Evolutionary conservation across 2,888 invertebrate species (phyloP).

Genomic region (Helobdella robusta): DNA sequence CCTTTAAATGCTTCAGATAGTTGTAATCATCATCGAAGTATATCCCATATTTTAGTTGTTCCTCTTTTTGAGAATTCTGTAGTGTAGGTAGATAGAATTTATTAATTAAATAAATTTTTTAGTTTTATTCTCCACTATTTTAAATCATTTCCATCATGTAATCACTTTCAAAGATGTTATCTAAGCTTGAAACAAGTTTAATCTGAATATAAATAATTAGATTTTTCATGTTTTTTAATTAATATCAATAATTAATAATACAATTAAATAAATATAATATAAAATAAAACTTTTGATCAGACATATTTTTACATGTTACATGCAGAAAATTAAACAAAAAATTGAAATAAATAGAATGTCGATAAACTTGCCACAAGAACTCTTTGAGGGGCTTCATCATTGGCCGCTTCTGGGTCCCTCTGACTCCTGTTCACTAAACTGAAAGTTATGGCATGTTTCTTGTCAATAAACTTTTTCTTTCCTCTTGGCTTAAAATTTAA

Average conservation of each 20-base stretch:
- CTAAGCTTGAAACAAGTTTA: too few relatives aligned
- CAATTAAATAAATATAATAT: too few relatives aligned
- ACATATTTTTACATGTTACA: too few relatives aligned
- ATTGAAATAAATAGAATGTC: background rate
- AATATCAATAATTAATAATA: too few relatives aligned
- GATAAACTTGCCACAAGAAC: conserved; percentile 56
- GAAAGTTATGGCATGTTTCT: conserved; percentile 80
- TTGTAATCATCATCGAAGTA: conserved; percentile 90
- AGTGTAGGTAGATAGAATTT: too few relatives aligned
- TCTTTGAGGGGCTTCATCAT: conserved; percentile 76
- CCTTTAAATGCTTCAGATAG: conserved; percentile 76
- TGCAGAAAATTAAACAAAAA: background rate
- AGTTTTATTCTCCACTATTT: too few relatives aligned
- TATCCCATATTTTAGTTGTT: conserved; percentile 74
- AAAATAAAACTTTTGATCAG: too few relatives aligned
- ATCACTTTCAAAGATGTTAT: too few relatives aligned
- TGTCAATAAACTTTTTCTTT: conserved; percentile 76
- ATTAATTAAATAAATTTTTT: too few relatives aligned
- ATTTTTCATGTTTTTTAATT: too few relatives aligned
- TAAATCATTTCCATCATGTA: too few relatives aligned
- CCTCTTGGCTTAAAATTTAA: conserved; percentile 46
- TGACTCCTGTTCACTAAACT: conserved; percentile 86
- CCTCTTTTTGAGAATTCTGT: conserved; percentile 40
- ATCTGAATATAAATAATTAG: too few relatives aligned
- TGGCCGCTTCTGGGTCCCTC: conserved; percentile 77